These are phyloP conservation scores for Patella vulgata DNA, from an alignment of 1,140 invertebrate genomes.

Conservation along the genomic window DNA sequence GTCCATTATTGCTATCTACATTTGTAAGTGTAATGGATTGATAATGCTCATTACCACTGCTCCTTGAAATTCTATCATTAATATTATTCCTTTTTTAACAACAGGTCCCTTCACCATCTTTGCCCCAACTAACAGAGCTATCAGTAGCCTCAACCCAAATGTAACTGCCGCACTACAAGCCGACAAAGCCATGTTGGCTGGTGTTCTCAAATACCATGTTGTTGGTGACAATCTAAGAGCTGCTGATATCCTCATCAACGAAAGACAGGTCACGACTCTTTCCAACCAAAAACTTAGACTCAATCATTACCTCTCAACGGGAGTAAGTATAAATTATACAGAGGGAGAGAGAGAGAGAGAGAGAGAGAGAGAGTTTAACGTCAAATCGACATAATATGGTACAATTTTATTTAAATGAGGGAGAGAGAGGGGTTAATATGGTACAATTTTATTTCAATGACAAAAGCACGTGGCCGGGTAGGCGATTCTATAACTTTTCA, in stretches of 20 bases:
- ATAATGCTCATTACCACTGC: too few relatives aligned
- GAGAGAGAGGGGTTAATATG: too few relatives aligned
- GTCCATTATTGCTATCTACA: too few relatives aligned
- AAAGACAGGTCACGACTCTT: conserved; percentile 28
- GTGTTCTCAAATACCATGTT: conserved; percentile 80
- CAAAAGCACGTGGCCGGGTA: too few relatives aligned
- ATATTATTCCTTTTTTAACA: neutral
- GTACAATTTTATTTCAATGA: too few relatives aligned
- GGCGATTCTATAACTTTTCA: too few relatives aligned
- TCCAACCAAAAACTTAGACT: conserved; percentile 31
- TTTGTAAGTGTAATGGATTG: too few relatives aligned
- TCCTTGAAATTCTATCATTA: too few relatives aligned
- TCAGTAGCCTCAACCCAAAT: conserved; percentile 73
- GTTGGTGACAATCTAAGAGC: conserved; percentile 57
- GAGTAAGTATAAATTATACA: conserved; percentile 21
- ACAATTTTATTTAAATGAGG: neutral
- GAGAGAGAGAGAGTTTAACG: too few relatives aligned
- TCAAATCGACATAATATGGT: neutral
- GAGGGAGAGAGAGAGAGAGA: too few relatives aligned
- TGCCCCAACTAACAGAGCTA: conserved; percentile 83
- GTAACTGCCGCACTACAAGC: conserved; percentile 72
- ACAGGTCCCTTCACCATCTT: conserved; percentile 80
- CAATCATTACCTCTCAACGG: conserved; percentile 25
- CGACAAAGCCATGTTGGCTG: conserved; percentile 74
- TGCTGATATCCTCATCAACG: conserved; percentile 25